These are phyloP conservation scores for Rhinella marina DNA, from an alignment of 2,797 vertebrate species.

Conservation along the genomic window DNA sequence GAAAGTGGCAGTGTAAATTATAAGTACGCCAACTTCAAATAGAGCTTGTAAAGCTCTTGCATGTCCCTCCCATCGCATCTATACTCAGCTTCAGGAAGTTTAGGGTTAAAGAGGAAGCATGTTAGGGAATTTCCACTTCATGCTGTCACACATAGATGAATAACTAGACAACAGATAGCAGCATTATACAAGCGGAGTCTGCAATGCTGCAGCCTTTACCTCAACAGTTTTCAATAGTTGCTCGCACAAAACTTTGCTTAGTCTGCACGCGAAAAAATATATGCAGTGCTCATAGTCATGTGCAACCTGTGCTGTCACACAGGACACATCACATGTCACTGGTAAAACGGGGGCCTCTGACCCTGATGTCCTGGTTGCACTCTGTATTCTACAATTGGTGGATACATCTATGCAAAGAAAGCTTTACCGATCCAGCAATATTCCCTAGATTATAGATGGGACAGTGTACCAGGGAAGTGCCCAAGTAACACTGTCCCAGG, in stretches of 20 bases:
- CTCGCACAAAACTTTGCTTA: not conserved
- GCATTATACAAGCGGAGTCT: not conserved
- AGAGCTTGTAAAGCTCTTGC: not conserved
- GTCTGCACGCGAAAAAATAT: not conserved
- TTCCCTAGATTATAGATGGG: no score
- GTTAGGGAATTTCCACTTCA: not conserved
- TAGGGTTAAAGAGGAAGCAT: constrained; percentile 15
- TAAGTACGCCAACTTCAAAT: not conserved
- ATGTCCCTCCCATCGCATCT: not conserved
- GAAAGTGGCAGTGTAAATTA: not conserved
- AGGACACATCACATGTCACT: not conserved
- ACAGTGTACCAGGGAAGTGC: no score
- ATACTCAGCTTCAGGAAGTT: not conserved
- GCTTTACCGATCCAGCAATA: no score
- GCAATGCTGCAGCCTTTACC: not conserved
- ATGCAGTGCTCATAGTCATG: not conserved
- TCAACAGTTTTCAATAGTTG: not conserved
- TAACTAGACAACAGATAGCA: not conserved
- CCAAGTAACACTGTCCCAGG: no score
- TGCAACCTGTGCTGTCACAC: no score
- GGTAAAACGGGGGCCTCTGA: not conserved
- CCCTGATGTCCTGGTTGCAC: not conserved
- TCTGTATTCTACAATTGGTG: no score
- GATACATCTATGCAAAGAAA: no score
- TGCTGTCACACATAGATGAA: not conserved